Base-by-base conservation (phyloP, 1,140 invertebrate genomes). In the Cydia fagiglandana region DNA sequence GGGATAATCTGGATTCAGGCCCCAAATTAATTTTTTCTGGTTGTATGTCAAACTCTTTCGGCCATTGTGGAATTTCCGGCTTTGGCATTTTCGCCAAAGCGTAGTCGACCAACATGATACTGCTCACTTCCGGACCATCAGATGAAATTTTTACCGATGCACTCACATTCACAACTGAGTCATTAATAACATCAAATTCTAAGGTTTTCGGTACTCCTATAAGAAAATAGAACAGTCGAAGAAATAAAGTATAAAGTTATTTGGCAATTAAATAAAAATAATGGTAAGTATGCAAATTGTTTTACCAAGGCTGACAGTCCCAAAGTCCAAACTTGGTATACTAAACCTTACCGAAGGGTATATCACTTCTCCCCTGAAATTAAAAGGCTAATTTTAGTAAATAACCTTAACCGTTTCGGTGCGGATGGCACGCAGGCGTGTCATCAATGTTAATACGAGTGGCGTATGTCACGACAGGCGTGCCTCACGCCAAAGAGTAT, bases 311-410 rank as follows among this genome's bases (percentile, higher is more conserved):
- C 89, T 91, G 13, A 92, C 88, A 30, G 78, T 81, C 34, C 88
- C 91, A 81, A 91, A 92, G 79, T 92, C 86, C 20, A 92, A 82
- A 68, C 85, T 88, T 2, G 88, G 87, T 68, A 87, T 80, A 64
- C 86, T 92, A 78, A 92, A 91, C 80, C 75, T 86, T 38, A 92
- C 77, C 12, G 89, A 88, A 15, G 91, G 91, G 77, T 91, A 92
- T 53, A 92, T 84, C 0, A 92, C 85, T 78, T 86, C 83, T 45
- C 91, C 91, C 76, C 91, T 92, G 81, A 77, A 91, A 87, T 75
- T 64, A 12, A 61, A 24, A 61, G 17, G 3, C 0, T 10, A 20
- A 24, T 2, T 17, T 24, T 12, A 61, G 56, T 47, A 4, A 47
- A 4, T 47, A 15, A 0, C 13, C n/a, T n/a, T n/a, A n/a, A n/a